Evolutionary conservation across 2,888 invertebrate genomes (phyloP).

Genomic region (Mesochorus sp.): DNA sequence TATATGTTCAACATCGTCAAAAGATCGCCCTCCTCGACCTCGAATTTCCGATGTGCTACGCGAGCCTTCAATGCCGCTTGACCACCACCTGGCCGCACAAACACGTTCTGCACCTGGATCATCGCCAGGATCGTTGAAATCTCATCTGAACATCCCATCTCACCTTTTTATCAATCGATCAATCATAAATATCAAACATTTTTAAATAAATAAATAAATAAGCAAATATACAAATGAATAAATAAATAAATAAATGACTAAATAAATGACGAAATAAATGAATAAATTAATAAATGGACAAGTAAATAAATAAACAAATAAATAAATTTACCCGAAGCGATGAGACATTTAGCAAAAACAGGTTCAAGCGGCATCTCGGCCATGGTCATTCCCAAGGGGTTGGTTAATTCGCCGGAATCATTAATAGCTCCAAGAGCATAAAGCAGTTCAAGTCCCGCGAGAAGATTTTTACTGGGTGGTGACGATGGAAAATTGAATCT

Average conservation of each 20-base stretch:
- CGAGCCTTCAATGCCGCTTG: constrained; percentile 88
- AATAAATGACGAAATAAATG: not conserved
- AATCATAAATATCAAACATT: not conserved
- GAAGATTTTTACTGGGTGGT: constrained; percentile 94
- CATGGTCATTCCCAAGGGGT: constrained; percentile 90
- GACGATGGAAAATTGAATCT: constrained; percentile 96
- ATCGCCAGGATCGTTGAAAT: constrained; percentile 94
- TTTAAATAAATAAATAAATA: constrained; percentile 13
- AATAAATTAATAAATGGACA: constrained; percentile 61
- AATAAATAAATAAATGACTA: constrained; percentile 55
- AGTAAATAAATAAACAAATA: not conserved
- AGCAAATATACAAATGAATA: no score
- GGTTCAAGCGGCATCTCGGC: constrained; percentile 96
- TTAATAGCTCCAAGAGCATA: constrained; percentile 93
- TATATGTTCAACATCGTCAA: constrained; percentile 94
- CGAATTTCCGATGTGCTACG: constrained; percentile 91
- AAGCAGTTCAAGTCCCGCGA: constrained; percentile 92
- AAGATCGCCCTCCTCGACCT: constrained; percentile 95
- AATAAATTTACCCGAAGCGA: constrained; percentile 86
- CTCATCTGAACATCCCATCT: constrained; percentile 96
- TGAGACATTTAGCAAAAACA: constrained; percentile 92
- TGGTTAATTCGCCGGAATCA: constrained; percentile 89
- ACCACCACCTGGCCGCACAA: constrained; percentile 88
- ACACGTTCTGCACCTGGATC: constrained; percentile 97
- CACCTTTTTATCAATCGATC: constrained; percentile 82